A percentile compares a stretch with the other conserved stretches of the same genome.
These are phyloP conservation scores for Oceanites oceanicus DNA, from an alignment of 2,113 vertebrate genomes.

Conservation along the genomic window DNA sequence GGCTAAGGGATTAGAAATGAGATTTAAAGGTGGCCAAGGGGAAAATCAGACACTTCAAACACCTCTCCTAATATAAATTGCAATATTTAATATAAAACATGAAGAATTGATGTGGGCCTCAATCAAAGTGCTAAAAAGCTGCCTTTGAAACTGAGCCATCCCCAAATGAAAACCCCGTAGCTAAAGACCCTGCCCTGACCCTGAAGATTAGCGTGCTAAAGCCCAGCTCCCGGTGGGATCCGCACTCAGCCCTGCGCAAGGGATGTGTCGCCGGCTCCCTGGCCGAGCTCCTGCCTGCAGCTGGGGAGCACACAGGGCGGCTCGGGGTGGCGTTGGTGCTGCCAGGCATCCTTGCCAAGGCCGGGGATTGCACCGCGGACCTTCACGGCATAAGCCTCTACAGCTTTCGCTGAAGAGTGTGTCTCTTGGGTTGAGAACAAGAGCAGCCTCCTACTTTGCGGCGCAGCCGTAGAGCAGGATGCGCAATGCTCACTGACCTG, in stretches of 20 bases:
- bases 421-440: background rate
- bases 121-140: background rate
- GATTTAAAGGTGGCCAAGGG: constrained; percentile 31
- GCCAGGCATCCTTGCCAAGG: background rate
- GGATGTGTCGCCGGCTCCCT: background rate
- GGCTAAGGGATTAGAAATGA: constrained; percentile 37
- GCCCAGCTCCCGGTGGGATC: background rate
- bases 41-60: constrained; percentile 37
- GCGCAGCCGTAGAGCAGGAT: background rate
- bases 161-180: background rate
- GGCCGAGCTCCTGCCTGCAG: background rate
- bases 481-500: constrained; percentile 9
- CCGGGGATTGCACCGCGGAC: background rate
- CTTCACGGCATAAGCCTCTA: background rate
- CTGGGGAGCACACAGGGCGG: background rate
- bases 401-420: background rate
- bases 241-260: fast-evolving
- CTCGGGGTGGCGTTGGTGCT: background rate
- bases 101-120: background rate
- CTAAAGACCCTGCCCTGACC: background rate
- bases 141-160: background rate
- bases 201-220: background rate
- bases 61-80: constrained; percentile 9
- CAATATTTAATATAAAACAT: background rate
- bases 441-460: background rate